phyloP scores from a whole-genome alignment of 2,888 invertebrate species.

The Watsonalla cultraria region DNA sequence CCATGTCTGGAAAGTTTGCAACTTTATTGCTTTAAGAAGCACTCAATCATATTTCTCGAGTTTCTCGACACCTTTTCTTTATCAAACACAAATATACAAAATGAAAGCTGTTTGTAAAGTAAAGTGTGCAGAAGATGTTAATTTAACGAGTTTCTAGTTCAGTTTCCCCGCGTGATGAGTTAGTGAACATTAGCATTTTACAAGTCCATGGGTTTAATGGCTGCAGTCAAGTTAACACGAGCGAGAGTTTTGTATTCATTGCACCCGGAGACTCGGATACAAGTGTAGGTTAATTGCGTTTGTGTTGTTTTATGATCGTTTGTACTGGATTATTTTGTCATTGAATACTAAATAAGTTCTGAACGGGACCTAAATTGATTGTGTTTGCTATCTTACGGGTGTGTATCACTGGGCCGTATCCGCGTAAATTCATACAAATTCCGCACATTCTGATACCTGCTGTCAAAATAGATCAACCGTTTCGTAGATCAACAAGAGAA shows the following conservation, averaged over 20 bases:
- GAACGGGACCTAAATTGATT: no score
- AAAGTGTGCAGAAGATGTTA: slow-evolving; percentile 15
- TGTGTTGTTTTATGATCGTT: no score
- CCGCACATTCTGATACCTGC: no score
- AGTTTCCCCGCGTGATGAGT: slow-evolving; percentile 26
- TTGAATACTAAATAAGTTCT: no score
- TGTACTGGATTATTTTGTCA: no score
- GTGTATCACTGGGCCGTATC: no score
- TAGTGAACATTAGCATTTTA: slow-evolving; percentile 42
- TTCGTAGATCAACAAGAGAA: no score
- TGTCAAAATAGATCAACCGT: no score
- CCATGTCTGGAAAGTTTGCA: background rate
- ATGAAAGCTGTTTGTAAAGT: background rate
- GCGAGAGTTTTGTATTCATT: slow-evolving; percentile 11
- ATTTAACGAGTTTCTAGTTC: slow-evolving; percentile 26
- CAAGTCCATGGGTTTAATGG: slow-evolving; percentile 14
- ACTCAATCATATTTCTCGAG: background rate
- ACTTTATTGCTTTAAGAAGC: background rate
- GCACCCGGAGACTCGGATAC: slow-evolving; percentile 15
- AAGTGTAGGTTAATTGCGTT: slow-evolving; percentile 1
- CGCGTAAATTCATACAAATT: no score
- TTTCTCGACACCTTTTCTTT: background rate
- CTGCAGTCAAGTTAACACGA: slow-evolving; percentile 9
- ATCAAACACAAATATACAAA: background rate
- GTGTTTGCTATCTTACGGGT: no score